These are phyloP conservation scores for Iphiclides podalirius DNA, from an alignment of 2,888 invertebrate genomes.

Conservation along the genomic window DNA sequence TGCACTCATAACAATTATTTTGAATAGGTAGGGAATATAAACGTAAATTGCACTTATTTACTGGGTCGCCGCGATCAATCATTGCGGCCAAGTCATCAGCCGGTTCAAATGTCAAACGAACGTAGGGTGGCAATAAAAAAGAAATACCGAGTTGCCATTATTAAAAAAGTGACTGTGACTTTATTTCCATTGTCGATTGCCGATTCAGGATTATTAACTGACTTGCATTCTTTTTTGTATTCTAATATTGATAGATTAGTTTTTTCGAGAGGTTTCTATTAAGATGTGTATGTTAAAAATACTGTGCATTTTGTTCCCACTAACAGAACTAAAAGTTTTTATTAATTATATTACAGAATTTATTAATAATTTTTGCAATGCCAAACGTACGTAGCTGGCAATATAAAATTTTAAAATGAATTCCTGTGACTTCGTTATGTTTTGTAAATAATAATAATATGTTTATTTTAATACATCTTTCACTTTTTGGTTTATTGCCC, in stretches of 20 bases:
- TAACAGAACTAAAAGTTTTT: no score
- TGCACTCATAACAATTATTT: conserved; percentile 55
- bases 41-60: conserved; percentile 79
- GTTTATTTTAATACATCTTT: no score
- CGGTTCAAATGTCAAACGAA: conserved; percentile 79
- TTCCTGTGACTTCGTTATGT: no score
- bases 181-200: conserved; percentile 79
- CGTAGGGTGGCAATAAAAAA: conserved; percentile 78
- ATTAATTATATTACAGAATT: no score
- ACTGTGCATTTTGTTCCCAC: conserved; percentile 45
- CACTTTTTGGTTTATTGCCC: no score
- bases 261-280: conserved; percentile 70
- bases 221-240: conserved; percentile 80
- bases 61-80: conserved; percentile 75
- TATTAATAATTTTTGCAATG: no score
- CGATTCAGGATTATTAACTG: conserved; percentile 80
- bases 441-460: no score
- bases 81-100: conserved; percentile 75
- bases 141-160: conserved; percentile 73
- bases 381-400: neutral
- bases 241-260: conserved; percentile 79
- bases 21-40: conserved; percentile 66
- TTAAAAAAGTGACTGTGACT: conserved; percentile 80
- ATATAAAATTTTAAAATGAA: neutral
- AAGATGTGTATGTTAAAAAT: conserved; percentile 49